Base-by-base conservation (phyloP, 2,797 vertebrate genomes). In the Leptodactylus fallax region DNA sequence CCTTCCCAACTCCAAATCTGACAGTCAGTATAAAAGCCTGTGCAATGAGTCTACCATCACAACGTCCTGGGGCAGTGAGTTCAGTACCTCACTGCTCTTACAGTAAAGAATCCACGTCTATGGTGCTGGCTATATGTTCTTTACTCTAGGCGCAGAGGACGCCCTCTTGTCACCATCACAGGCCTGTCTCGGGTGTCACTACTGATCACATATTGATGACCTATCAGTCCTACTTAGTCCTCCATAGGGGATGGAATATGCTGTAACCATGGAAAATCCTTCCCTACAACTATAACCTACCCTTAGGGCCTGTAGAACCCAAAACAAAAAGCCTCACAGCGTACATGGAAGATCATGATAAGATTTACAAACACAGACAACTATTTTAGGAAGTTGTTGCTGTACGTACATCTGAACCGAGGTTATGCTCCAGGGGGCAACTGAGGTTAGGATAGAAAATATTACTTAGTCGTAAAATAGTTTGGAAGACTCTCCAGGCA, bases 401-500 rank as follows among this genome's bases (percentile, higher is more conserved):
- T 53, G 10, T 77, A 23, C 11, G 23, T 53, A 77, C 74, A 14
- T 53, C 3, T 51, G 74, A 77, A 23, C 47, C 6, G 21, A 77
- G 49, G 47, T 53, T 77, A 23, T 53, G 21, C 19, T 77, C 47
- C 7, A 51, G 74, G 74, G 71, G 49, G 49, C 13, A 77, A 77
- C 0, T 77, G 14, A 77, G 74, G 74, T 77, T 23, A 77, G n/a
- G 12, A 6, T n/a, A 53, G 47, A 53, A 53, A 23, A 77, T 49
- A 23, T 77, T 12, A 74, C 36, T 9, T 9, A n/a, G 47, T 51
- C 72, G 72, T 76, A 23, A 49, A 77, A n/a, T 12, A 77, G 47
- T 21, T 23, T 53, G 74, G n/a, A 77, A 76, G 17, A 76, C 49
- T 47, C 72, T 51, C 72, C 72, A 49, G 36, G 79, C 79, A 81